These are phyloP conservation scores for Psilopsiagon aurifrons DNA, from an alignment of 2,113 vertebrate species.

Conservation along the genomic window DNA sequence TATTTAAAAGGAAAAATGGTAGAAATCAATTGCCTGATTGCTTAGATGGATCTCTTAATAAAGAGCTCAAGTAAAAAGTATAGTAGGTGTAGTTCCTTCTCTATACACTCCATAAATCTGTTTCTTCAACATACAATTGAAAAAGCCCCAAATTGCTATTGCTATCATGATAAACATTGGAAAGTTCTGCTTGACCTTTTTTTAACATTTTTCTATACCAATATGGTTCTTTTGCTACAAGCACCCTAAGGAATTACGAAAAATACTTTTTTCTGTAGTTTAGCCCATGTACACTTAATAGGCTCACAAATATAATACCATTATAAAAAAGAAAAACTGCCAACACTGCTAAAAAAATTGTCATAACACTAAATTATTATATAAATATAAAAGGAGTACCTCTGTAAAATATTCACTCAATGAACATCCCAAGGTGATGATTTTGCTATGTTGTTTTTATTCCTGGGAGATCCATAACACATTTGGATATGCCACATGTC, in stretches of 20 bases:
- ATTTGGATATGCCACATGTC: conserved; percentile 84
- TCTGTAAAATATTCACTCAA: conserved; percentile 90
- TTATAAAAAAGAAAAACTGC: conserved; percentile 89
- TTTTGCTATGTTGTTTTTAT: conserved; percentile 84
- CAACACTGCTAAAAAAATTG: conserved; percentile 86
- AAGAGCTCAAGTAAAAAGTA: neutral
- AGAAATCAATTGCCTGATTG: neutral
- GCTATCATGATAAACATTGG: conserved; percentile 72
- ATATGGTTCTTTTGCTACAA: conserved; percentile 78
- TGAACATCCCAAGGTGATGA: conserved; percentile 87
- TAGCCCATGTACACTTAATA: conserved; percentile 87
- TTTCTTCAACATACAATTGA: conserved; percentile 61
- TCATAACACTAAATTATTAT: conserved; percentile 90
- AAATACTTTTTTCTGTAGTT: conserved; percentile 85
- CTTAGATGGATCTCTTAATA: neutral
- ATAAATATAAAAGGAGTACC: conserved; percentile 89
- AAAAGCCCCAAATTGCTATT: conserved; percentile 60
- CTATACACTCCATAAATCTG: conserved; percentile 40
- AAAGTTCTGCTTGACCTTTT: conserved; percentile 84
- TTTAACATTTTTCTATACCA: conserved; percentile 83
- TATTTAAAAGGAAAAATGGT: neutral
- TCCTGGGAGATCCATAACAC: conserved; percentile 86
- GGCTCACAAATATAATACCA: conserved; percentile 87
- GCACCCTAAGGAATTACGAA: conserved; percentile 87
- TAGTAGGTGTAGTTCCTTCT: neutral